Conservation (phyloP, 2,113 vertebrate species). For the Hippotragus niger region DNA sequence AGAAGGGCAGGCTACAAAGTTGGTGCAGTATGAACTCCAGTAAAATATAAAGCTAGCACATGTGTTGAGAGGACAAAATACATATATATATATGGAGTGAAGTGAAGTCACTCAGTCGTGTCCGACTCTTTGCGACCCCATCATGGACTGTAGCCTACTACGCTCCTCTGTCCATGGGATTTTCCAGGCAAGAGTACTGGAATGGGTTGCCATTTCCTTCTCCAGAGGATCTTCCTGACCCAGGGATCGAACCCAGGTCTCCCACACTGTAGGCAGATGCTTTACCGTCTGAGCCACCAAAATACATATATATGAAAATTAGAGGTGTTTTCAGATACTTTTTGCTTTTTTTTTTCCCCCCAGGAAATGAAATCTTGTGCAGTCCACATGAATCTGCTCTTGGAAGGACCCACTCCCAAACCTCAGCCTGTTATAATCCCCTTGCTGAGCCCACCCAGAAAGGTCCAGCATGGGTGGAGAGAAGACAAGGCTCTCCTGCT, state of each 20-base stretch:
- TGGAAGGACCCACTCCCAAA: too few relatives aligned
- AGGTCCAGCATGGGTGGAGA: rapidly evolving
- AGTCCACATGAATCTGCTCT: not conserved
- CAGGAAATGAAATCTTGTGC: not conserved
- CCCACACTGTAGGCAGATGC: too few relatives aligned
- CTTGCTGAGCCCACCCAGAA: not conserved
- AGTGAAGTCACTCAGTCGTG: too few relatives aligned
- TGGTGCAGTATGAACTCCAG: not conserved
- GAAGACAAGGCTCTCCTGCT: not conserved
- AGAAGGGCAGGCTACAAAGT: not conserved
- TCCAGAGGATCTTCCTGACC: too few relatives aligned
- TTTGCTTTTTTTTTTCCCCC: not conserved
- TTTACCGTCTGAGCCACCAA: too few relatives aligned
- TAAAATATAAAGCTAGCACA: not conserved
- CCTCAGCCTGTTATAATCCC: not conserved
- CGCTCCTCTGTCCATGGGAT: too few relatives aligned
- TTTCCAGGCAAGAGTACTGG: too few relatives aligned
- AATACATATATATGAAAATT: not conserved
- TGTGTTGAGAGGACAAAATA: not conserved
- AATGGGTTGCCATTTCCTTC: too few relatives aligned
- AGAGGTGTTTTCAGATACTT: not conserved
- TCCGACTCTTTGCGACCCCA: too few relatives aligned
- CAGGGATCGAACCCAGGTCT: too few relatives aligned
- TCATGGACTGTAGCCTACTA: too few relatives aligned
- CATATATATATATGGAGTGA: not conserved